phyloP scores from a whole-genome alignment of 92 coral and sea anemone species.

The Isaurus tuberculatus region DNA sequence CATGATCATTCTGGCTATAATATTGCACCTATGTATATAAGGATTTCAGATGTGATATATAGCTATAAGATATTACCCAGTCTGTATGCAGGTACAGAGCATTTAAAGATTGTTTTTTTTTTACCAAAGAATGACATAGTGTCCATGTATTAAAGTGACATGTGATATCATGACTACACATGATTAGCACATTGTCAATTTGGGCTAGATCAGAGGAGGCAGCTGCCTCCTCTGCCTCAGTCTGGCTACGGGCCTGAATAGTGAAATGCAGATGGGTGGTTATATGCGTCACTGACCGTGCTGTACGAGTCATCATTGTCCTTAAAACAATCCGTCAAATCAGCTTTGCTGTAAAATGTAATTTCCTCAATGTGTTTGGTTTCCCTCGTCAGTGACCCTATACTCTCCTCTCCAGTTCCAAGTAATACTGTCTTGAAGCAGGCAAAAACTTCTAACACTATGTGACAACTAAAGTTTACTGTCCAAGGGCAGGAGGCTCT shows the following conservation, averaged over 20 bases:
- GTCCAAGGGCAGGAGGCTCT: constrained; percentile 49
- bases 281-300: not conserved
- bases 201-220: too few relatives aligned
- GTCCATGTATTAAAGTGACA: not conserved
- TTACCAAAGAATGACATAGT: not conserved
- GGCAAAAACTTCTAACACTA: constrained; percentile 36
- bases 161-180: not conserved
- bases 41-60: constrained; percentile 2
- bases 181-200: too few relatives aligned
- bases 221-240: too few relatives aligned
- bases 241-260: too few relatives aligned
- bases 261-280: constrained; percentile 16
- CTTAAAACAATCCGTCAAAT: constrained; percentile 8
- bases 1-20: constrained; percentile 1
- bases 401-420: constrained; percentile 14
- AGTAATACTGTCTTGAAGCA: constrained; percentile 25
- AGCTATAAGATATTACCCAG: constrained; percentile 3
- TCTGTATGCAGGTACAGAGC: not conserved
- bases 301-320: constrained; percentile 3
- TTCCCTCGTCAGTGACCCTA: constrained; percentile 39
- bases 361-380: constrained; percentile 45
- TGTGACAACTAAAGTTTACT: not conserved
- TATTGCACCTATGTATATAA: constrained; percentile 1
- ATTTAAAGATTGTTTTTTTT: not conserved
- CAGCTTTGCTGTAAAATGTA: constrained; percentile 26